Conservation (phyloP, 2,888 invertebrate species). For the Pantelozetes paolii region DNA sequence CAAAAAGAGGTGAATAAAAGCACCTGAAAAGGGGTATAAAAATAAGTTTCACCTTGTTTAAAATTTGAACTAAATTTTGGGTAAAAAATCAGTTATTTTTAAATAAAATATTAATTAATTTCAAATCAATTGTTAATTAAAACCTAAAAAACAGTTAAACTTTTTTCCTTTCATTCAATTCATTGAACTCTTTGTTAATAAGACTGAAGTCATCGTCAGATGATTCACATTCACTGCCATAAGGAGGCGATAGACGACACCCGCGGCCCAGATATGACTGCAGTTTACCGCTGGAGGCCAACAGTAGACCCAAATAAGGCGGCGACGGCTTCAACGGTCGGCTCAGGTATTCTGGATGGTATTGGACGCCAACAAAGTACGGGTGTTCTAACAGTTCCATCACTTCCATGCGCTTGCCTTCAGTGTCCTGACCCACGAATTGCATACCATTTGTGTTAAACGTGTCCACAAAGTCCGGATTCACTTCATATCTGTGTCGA, state of each 20-base stretch:
- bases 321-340: conserved; percentile 87
- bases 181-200: not conserved
- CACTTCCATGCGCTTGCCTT: conserved; percentile 89
- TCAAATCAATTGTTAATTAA: not conserved
- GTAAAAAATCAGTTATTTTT: no score
- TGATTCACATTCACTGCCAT: conserved; percentile 17
- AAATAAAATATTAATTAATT: not conserved
- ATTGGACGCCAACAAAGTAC: conserved; percentile 92
- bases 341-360: conserved; percentile 95
- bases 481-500: conserved; percentile 95
- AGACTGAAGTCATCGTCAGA: conserved; percentile 40
- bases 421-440: conserved; percentile 68
- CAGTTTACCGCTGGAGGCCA: conserved; percentile 44
- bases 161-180: not conserved
- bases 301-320: conserved; percentile 85
- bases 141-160: not conserved
- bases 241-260: conserved; percentile 51
- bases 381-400: conserved; percentile 78
- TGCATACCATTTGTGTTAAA: conserved; percentile 76
- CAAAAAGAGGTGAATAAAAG: not conserved
- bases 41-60: no score
- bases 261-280: conserved; percentile 48
- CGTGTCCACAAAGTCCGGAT: conserved; percentile 73
- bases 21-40: no score
- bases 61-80: no score